Base-by-base conservation (phyloP, 2,797 vertebrate genomes). In the Rhinella marina region DNA sequence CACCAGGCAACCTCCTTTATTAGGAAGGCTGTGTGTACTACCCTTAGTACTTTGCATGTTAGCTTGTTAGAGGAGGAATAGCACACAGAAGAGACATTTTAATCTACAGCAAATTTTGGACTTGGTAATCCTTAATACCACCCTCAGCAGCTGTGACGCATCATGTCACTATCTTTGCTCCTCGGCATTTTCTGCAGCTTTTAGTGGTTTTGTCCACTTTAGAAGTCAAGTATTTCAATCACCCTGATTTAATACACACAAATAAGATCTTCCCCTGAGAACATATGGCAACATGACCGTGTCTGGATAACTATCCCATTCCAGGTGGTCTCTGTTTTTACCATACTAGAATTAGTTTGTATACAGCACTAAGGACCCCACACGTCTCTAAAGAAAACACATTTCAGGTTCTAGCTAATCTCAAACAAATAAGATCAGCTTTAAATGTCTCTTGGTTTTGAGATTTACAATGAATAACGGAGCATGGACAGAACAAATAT, bases 271-370 rank as follows among this genome's bases (percentile, higher is more conserved):
- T 64, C 64, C 19, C 83, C 62, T 64, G 19, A 76, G 72, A 85
- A 75, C 84, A 85, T 78, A 85, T 85, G 84, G 84, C 73, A 77
- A 72, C 59, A 78, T 85, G 84, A 77, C 59, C 64, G 32, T 85
- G 32, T 78, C 73, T 85, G 59, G 77, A 64, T 77, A 85, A 62
- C 23, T 85, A 76, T 85, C 62, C 32, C 57, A 17, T 66, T 85
- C 57, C 84, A 85, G 84, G 84, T 85, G 84, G 84, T 77, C 41
- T 77, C 84, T 85, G 78, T 85, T 85, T 85, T 85, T 78, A 85
- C 57, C 59, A 78, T 77, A 73, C 73, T 78, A 64, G 32, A 85
- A 85, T 85, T 77, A 78, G 72, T 85, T 85, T 85, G 84, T 85
- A 85, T 85, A 85, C 73, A 64, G 75, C 72, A 64, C 10, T 32